Evolutionary conservation across 2,888 invertebrate genomes (phyloP), one percentile per base, ranked within the genome.

Genomic region (Conus canariensis): DNA sequence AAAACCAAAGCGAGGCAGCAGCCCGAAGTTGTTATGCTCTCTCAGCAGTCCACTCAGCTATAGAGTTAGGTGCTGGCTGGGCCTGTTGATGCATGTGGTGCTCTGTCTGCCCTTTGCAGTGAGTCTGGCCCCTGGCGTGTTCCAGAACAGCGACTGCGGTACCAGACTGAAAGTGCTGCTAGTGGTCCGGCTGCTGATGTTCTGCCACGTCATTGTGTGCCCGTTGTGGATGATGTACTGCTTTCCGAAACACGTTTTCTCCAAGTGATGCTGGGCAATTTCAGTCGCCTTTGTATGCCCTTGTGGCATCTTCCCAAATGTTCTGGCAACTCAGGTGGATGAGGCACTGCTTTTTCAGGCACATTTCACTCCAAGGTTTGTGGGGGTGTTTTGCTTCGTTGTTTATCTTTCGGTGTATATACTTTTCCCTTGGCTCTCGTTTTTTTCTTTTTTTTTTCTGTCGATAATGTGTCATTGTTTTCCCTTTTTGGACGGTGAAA

Each of bases 121-220:
- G 82, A 25, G 64, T 30, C 60, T 88, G 82, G 58, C 59, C 14
- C 88, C 88, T 16, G 88, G 80, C 0, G 60, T 88, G n/a, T 82
- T 58, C 60, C 25, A 64, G 45, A 22, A n/a, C 25, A 22, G 22
- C 10, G 64, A 60, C n/a, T 80, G 80, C 64, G 80, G 59, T 7
- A 64, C n/a, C 25, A n/a, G 88, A 7, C 45, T 88, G 64, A 14
- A 59, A 25, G 82, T 16, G 16, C 30, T 82, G 80, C 22, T 64
- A 30, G 64, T 25, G 25, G 82, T 82, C 25, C 59, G 82, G 64
- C 45, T 88, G 64, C 82, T 88, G 25, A 25, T 88, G 82, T 88
- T 88, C 80, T 82, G 30, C 64, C 88, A 88, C 45, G 88, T 64
- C 64, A 64, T 88, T 45, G 82, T 30, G 3, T 88, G 80, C n/a